These are phyloP conservation scores for Dermatemys mawii DNA, from an alignment of 2,113 vertebrate genomes.

Conservation along the genomic window DNA sequence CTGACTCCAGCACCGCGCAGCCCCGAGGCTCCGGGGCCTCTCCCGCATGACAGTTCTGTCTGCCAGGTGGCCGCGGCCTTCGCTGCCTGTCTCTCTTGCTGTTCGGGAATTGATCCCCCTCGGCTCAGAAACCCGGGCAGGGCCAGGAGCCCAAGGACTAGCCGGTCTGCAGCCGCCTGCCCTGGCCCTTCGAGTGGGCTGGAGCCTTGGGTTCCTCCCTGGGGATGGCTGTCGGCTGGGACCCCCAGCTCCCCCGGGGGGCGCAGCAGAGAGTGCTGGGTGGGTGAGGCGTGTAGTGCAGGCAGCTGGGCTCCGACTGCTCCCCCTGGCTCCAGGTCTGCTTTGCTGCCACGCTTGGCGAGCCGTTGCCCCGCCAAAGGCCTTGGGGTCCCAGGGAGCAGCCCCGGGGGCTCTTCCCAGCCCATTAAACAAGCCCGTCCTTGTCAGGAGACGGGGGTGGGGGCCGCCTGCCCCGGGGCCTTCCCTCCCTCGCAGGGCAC, in stretches of 20 bases:
- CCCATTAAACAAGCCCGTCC: background rate
- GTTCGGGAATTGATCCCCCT: background rate
- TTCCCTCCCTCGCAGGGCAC: background rate
- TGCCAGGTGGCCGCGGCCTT: background rate
- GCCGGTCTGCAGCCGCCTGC: conserved; percentile 25
- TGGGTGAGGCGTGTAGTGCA: background rate
- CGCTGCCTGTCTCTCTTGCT: background rate
- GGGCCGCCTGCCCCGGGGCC: conserved; percentile 10
- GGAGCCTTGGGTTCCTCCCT: background rate
- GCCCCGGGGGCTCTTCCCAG: too few relatives aligned
- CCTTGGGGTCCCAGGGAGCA: background rate
- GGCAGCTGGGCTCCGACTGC: background rate
- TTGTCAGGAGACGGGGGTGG: background rate
- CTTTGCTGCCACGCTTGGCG: background rate
- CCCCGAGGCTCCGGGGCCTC: background rate
- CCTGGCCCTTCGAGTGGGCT: background rate
- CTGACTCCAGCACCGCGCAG: background rate
- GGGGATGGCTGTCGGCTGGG: background rate
- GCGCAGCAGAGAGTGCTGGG: background rate
- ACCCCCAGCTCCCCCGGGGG: background rate
- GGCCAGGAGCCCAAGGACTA: conserved; percentile 31
- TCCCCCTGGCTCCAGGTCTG: background rate
- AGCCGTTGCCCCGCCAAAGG: too few relatives aligned
- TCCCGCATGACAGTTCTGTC: background rate
- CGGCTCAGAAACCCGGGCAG: background rate